Percentiles rank a stretch among this genome's conserved stretches.
Conservation (phyloP, 2,888 invertebrate species). For the Tachina grossa region DNA sequence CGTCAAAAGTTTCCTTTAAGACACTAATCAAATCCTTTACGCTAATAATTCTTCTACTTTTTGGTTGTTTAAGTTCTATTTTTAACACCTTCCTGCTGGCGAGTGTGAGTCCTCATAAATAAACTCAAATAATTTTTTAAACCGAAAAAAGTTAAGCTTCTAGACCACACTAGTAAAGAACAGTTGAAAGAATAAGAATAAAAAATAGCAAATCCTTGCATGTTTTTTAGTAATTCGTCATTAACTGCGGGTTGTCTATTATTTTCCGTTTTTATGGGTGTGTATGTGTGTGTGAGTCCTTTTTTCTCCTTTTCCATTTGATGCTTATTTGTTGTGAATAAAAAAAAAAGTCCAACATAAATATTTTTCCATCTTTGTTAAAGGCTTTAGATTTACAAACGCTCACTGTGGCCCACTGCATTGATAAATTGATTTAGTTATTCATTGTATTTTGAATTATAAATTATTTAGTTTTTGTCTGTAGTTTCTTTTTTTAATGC, state of each 20-base stretch:
- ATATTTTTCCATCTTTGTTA: slow-evolving; percentile 60
- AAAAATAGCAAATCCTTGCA: slow-evolving; percentile 73
- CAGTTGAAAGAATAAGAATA: not conserved
- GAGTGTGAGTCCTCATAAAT: slow-evolving; percentile 1
- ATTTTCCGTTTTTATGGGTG: slow-evolving; percentile 62
- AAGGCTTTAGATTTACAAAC: slow-evolving; percentile 24
- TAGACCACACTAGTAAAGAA: slow-evolving; percentile 18
- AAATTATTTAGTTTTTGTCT: slow-evolving; percentile 66
- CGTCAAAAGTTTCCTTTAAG: not conserved
- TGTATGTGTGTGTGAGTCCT: slow-evolving; percentile 46
- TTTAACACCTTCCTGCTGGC: slow-evolving; percentile 45
- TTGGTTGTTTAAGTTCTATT: slow-evolving; percentile 27
- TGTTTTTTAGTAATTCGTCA: slow-evolving; percentile 82
- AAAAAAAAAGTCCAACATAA: slow-evolving; percentile 30
- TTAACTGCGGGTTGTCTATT: slow-evolving; percentile 81
- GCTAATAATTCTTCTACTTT: slow-evolving; percentile 36
- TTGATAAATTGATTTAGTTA: slow-evolving; percentile 69
- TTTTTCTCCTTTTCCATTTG: slow-evolving; percentile 8
- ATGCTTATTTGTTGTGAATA: slow-evolving; percentile 43
- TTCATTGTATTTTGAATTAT: slow-evolving; percentile 63
- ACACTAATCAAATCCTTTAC: slow-evolving; percentile 38
- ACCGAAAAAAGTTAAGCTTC: not conserved
- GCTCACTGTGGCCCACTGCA: slow-evolving; percentile 14
- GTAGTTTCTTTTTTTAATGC: slow-evolving; percentile 30
- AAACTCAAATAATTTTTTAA: not conserved